phyloP scores from a whole-genome alignment of 37 sponge, comb jelly and placozoan species.

The Halichondria panicea region DNA sequence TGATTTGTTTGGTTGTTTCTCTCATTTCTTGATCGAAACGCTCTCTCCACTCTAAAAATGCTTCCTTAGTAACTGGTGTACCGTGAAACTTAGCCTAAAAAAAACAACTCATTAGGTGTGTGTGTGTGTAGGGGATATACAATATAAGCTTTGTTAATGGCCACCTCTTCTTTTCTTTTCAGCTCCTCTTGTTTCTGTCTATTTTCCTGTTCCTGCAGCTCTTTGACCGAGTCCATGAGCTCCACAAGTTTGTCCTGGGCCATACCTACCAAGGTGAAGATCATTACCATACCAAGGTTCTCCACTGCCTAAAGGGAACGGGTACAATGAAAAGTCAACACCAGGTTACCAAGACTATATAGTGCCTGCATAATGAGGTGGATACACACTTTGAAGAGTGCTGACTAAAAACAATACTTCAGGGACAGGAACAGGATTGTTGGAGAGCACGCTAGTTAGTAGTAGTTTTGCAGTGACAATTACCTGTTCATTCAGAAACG shows the following conservation, averaged over 20 bases:
- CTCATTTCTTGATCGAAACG: slow-evolving; percentile 68
- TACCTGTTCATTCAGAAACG: slow-evolving; percentile 35
- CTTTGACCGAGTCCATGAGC: slow-evolving; percentile 16
- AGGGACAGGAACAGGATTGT: too few relatives aligned
- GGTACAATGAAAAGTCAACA: not conserved
- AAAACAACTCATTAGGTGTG: not conserved
- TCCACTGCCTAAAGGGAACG: slow-evolving; percentile 49
- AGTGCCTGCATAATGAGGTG: not conserved
- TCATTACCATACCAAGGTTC: slow-evolving; percentile 74
- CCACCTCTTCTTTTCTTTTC: slow-evolving; percentile 55
- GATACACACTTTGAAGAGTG: too few relatives aligned
- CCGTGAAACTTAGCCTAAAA: slow-evolving; percentile 57
- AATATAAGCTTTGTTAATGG: not conserved
- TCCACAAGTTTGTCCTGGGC: slow-evolving; percentile 61
- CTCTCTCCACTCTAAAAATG: slow-evolving; percentile 72
- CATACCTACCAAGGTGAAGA: slow-evolving; percentile 62
- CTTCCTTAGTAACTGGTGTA: slow-evolving; percentile 78
- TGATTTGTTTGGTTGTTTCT: not conserved
- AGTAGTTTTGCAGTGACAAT: too few relatives aligned
- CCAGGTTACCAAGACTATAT: not conserved
- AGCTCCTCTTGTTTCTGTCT: slow-evolving; percentile 51
- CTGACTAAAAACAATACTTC: too few relatives aligned
- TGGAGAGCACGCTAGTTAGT: too few relatives aligned
- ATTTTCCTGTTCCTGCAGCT: slow-evolving; percentile 19
- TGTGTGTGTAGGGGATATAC: not conserved